Evolutionary conservation across 1,140 invertebrate genomes (phyloP).

Genomic region (Pogonomyrmex californicus): DNA sequence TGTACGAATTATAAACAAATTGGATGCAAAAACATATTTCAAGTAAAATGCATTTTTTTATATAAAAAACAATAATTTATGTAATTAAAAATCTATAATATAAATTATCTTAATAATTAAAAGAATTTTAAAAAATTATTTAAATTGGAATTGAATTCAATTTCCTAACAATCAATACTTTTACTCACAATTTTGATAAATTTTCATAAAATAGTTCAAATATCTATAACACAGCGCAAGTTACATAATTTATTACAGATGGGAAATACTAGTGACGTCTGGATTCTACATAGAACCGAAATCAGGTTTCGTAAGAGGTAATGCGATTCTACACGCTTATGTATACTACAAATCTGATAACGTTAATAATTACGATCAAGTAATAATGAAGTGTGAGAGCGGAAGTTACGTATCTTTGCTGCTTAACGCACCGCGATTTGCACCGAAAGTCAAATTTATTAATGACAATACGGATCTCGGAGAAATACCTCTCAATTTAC

Average conservation of each 20-base stretch:
- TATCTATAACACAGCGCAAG: neutral
- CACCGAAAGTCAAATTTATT: slow-evolving; percentile 57
- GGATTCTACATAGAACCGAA: slow-evolving; percentile 72
- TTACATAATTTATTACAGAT: slow-evolving; percentile 51
- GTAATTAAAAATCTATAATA: neutral
- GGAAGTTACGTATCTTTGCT: slow-evolving; percentile 44
- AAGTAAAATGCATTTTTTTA: slow-evolving; percentile 46
- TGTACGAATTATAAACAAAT: slow-evolving; percentile 69
- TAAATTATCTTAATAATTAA: slow-evolving; percentile 10
- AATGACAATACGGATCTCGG: slow-evolving; percentile 60
- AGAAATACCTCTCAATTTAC: slow-evolving; percentile 71
- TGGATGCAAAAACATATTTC: slow-evolving; percentile 59
- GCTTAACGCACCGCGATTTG: neutral
- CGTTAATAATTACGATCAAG: slow-evolving; percentile 36
- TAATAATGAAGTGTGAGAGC: slow-evolving; percentile 60
- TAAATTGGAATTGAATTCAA: neutral
- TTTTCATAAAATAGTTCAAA: neutral
- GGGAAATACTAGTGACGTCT: slow-evolving; percentile 65
- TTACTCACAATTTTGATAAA: neutral
- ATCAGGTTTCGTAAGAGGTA: slow-evolving; percentile 64
- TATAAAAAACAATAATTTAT: neutral
- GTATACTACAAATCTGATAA: slow-evolving; percentile 60
- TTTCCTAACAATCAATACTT: too few relatives aligned
- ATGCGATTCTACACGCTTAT: slow-evolving; percentile 60
- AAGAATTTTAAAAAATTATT: slow-evolving; percentile 7